A percentile compares a stretch with the other conserved stretches of the same genome.
Evolutionary conservation across 2,888 invertebrate species (phyloP).

Genomic region (Lottia gigantea): DNA sequence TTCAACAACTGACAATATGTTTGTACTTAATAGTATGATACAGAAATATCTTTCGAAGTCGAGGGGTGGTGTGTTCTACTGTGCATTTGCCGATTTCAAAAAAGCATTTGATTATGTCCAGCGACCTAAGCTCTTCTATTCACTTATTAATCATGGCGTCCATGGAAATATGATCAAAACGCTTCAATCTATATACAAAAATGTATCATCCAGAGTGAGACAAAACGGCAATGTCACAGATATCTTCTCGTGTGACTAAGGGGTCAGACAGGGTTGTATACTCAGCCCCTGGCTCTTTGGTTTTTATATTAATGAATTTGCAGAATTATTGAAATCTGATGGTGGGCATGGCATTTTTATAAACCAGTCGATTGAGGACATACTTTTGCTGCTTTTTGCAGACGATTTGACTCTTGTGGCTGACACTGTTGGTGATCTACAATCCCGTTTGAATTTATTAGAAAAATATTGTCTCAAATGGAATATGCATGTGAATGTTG

Average conservation of each 20-base stretch:
- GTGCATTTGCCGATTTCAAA: background rate
- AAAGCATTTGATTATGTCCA: constrained; percentile 5
- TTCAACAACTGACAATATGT: constrained; percentile 2
- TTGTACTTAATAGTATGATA: background rate
- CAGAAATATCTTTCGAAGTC: constrained; percentile 1
- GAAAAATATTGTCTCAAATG: constrained; percentile 23
- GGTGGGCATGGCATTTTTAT: constrained; percentile 3
- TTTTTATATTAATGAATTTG: background rate
- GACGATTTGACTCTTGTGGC: constrained; percentile 29
- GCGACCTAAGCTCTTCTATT: background rate
- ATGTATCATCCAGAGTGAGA: background rate
- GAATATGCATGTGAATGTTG: constrained; percentile 22
- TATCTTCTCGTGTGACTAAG: background rate
- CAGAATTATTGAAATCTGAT: background rate
- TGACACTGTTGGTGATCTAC: constrained; percentile 27
- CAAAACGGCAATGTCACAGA: background rate
- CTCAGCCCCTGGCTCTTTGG: background rate
- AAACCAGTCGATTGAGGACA: constrained; percentile 7
- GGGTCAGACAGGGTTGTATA: background rate
- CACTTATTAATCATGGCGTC: background rate
- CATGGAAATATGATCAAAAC: background rate
- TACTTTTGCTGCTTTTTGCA: constrained; percentile 27
- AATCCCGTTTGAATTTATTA: constrained; percentile 24
- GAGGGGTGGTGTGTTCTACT: background rate
- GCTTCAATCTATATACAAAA: background rate